Base-by-base conservation (phyloP, 2,113 vertebrate genomes). In the Perca fluviatilis region DNA sequence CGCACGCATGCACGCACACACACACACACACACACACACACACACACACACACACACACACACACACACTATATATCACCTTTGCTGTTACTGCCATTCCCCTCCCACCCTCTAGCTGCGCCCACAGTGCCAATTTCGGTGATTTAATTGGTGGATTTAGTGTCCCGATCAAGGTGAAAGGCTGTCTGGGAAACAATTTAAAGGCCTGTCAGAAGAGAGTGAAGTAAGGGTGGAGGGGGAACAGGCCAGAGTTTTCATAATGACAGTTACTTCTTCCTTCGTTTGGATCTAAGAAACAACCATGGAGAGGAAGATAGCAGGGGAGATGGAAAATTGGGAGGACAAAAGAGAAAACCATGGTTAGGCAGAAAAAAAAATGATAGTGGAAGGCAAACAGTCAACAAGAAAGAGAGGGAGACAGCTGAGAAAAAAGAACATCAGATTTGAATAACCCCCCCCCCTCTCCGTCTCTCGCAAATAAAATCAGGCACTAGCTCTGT, bases 131-230 rank as follows among this genome's bases (percentile, higher is more conserved):
- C 93, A 93, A 91, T 92, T 91, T 88, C 64, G 74, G 70, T 92
- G 88, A 90, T 93, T 92, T 93, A 92, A 93, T 92, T 94, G 89
- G 80, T 83, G 86, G 90, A 91, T 92, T 92, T 92, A 92, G 90
- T 84, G 87, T 91, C 82, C 81, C 68, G 77, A 91, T 88, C 83
- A 92, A 93, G 90, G 86, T 93, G 80, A 93, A 91, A 89, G 81
- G 79, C 82, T 89, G 85, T 88, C 88, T 78, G 66, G 69, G 63
- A 90, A 88, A 91, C 89, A 91, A 93, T 93, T 91, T 92, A 93
- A 82, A 86, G 50, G 74, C 54, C 73, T 25, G 58, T 88, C 88
- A 86, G 84, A 82, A 74, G 67, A 83, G 84, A 87, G 53, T 82
- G 77, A 87, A 83, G 79, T 21, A 62, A 63, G 13, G 40, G 71